Evolutionary conservation across 1,140 invertebrate species (phyloP), one percentile per base, ranked within the genome.

Genomic region (Atta colombica): DNA sequence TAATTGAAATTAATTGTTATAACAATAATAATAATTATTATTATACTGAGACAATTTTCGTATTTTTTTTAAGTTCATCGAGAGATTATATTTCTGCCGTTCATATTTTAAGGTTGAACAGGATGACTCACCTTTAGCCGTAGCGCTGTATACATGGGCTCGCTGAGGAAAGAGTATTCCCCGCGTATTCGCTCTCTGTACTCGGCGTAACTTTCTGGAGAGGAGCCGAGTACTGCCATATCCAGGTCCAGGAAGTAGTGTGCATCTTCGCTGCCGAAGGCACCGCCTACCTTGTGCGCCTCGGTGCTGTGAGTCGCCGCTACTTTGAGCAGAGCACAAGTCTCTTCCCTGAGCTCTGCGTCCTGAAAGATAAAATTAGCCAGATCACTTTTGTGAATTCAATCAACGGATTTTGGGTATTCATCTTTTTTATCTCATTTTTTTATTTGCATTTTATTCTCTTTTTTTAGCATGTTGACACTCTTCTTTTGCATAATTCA

Each of bases 181-280:
- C 96, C 94, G 66, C 96, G 91, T 71, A 97, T 96, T 89, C 95
- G 95, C 53, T 94, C 93, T 61, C 94, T 94, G 88, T 96, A 96
- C 51, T 95, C 94, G 35, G 94, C 91, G 91, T 97, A 97, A 74
- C 93, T 94, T 86, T 96, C 95, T 39, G 95, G 88, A 3, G 93
- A 87, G 45, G 95, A 93, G 3, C 96, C 96, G 58, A 97, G 92
- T 77, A 96, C 93, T 49, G 95, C 96, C 95, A 97, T 96, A 89
- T 97, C 96, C 85, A 97, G 94, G 92, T 97, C 96, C 69, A 97
- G 91, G 63, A 97, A 96, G 92, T 96, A 97, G 92, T 97, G 96
- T 86, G 94, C 94, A 92, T 97, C 96, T 69, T 96, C 96, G 69
- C 91, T 92, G n/a, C 96, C 96, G 90, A 93, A 96, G 31, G 92